Evolutionary conservation across 1,140 invertebrate species (phyloP).

Genomic region (Leptinotarsa texana): DNA sequence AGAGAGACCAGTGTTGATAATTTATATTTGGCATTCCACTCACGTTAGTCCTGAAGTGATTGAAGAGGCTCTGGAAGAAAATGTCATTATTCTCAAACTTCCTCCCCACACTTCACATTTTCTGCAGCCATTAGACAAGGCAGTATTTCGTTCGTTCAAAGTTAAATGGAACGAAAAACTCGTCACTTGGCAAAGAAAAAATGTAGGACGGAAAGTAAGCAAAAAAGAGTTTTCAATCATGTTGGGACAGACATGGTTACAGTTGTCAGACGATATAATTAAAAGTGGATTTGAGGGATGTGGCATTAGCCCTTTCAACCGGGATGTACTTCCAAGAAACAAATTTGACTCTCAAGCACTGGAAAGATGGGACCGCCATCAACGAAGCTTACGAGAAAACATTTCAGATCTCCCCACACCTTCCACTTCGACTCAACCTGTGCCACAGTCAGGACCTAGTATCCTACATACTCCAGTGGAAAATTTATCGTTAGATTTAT

Average conservation of each 20-base stretch:
- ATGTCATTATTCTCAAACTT: slow-evolving; percentile 48
- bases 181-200: slow-evolving; percentile 25
- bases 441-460: too few relatives aligned
- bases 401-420: too few relatives aligned
- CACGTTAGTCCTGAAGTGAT: slow-evolving; percentile 47
- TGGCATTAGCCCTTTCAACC: too few relatives aligned
- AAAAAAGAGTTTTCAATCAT: slow-evolving; percentile 25
- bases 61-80: slow-evolving; percentile 43
- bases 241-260: neutral
- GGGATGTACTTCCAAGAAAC: too few relatives aligned
- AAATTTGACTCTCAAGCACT: neutral
- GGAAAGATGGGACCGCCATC: slow-evolving; percentile 22
- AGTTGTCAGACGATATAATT: too few relatives aligned
- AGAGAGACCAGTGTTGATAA: slow-evolving; percentile 43
- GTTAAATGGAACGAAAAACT: neutral
- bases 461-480: too few relatives aligned
- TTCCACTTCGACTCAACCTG: too few relatives aligned
- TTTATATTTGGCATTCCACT: slow-evolving; percentile 53
- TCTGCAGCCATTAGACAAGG: slow-evolving; percentile 51
- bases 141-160: slow-evolving; percentile 40
- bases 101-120: slow-evolving; percentile 50
- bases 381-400: neutral
- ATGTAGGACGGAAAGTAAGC: slow-evolving; percentile 15
- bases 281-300: too few relatives aligned
- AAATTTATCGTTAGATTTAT: too few relatives aligned